These are phyloP conservation scores for Tribolium freemani DNA, from an alignment of 2,888 invertebrate genomes.

Conservation along the genomic window DNA sequence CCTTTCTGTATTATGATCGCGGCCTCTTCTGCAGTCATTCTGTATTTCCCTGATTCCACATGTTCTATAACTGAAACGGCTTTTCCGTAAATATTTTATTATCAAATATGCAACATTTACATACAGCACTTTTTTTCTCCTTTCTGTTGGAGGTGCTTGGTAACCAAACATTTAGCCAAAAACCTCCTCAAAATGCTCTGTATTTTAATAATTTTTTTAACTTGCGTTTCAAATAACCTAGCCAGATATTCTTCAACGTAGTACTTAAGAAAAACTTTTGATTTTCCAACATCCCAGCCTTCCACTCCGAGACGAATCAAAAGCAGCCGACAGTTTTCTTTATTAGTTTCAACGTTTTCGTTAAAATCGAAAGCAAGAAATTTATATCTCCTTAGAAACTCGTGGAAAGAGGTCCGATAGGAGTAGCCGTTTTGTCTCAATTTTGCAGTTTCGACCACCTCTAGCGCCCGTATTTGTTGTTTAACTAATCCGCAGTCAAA, in stretches of 20 bases:
- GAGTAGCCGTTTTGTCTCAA: constrained; percentile 90
- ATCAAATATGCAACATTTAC: constrained; percentile 26
- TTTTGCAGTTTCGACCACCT: constrained; percentile 88
- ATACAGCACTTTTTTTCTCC: constrained; percentile 51
- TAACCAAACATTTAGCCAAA: constrained; percentile 80
- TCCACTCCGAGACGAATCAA: constrained; percentile 91
- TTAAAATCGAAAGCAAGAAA: constrained; percentile 93
- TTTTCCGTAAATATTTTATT: not conserved
- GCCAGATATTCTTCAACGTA: constrained; percentile 91
- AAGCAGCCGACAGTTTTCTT: constrained; percentile 88
- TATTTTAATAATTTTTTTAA: constrained; percentile 90
- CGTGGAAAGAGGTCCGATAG: constrained; percentile 86
- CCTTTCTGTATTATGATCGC: constrained; percentile 90
- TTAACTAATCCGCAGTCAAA: constrained; percentile 82
- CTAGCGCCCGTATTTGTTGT: constrained; percentile 86
- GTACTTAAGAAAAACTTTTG: constrained; percentile 89
- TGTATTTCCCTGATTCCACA: constrained; percentile 38
- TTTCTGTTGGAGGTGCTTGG: constrained; percentile 60
- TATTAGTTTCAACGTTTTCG: constrained; percentile 86
- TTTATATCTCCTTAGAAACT: constrained; percentile 91
- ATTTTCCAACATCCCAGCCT: constrained; percentile 90
- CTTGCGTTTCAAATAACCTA: constrained; percentile 88
- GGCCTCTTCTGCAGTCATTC: constrained; percentile 78
- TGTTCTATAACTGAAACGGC: not conserved
- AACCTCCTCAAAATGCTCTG: constrained; percentile 90